Base-by-base conservation (phyloP, 2,888 invertebrate genomes). In the Leucozona laternaria region DNA sequence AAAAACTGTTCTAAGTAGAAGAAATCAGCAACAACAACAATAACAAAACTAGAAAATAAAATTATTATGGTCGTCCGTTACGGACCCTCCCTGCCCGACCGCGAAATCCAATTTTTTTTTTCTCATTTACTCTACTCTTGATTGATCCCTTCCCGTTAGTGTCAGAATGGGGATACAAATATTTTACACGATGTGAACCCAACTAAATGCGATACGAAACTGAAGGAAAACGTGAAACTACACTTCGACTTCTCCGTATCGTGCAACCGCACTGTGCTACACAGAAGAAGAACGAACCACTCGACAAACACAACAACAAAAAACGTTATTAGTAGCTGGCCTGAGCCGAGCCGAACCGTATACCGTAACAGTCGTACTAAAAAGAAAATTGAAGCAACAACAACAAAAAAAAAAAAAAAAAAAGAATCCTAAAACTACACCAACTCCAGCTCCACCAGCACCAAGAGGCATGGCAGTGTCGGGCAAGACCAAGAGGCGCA, bases 141-240 rank as follows among this genome's bases (percentile, higher is more conserved):
- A 45, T 73, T 60, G 77, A 81, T 81, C 81, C 85, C 77, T 81
- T 81, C 28, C 57, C 68, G 66, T 68, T 72, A 77, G 77, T 72
- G 68, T 64, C 22, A 53, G 53, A 73, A 68, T 78, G 55, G 62
- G 68, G 77, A 85, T 81, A 78, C 77, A 68, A 80, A 78, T 72
- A 64, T 10, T 66, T 20, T 25, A 70, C 80, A 88, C 89, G 89
- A 89, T 91, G 92, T 91, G 91, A 91, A 92, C 92, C 90, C 91
- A 90, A 91, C 91, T 91, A 91, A 92, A 92, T 91, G 92, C 92
- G 92, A 92, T 92, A 90, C 90, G 90, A 92, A 92, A 91, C 91
- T 91, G 90, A 91, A 90, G 89, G 89, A 89, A 88, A 89, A 89
- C 88, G 82, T 88, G 88, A 88, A 88, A 89, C 78, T 79, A 88